These are phyloP conservation scores for Oryzias dopingdopingensis DNA, from an alignment of 2,797 vertebrate species.

Conservation along the genomic window DNA sequence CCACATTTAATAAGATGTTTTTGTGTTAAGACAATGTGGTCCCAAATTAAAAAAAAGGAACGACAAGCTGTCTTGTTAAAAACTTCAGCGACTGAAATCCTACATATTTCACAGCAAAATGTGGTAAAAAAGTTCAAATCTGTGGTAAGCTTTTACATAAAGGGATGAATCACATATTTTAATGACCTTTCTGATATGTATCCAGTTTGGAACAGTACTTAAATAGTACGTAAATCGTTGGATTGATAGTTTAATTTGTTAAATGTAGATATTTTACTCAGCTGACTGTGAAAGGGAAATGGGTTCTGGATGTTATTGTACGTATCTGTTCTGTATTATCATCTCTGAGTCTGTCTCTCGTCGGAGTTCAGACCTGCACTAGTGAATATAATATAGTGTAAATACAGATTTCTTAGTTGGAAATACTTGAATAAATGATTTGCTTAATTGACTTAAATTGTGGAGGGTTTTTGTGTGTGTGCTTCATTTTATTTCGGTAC, in stretches of 20 bases:
- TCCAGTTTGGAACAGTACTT: constrained; percentile 45
- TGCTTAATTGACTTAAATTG: constrained; percentile 41
- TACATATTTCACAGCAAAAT: constrained; percentile 43
- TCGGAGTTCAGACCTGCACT: constrained; percentile 74
- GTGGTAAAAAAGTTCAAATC: constrained; percentile 18
- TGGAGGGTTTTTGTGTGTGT: constrained; percentile 5
- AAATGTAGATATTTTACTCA: constrained; percentile 44
- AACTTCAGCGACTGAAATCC: constrained; percentile 42
- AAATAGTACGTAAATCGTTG: constrained; percentile 52
- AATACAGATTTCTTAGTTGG: constrained; percentile 69
- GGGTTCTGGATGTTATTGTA: constrained; percentile 48
- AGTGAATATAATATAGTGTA: constrained; percentile 76
- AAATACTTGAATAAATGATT: constrained; percentile 82
- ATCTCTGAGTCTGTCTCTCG: constrained; percentile 62
- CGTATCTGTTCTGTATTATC: constrained; percentile 62
- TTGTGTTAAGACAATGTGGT: constrained; percentile 15
- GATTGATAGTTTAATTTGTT: constrained; percentile 46
- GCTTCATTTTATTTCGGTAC: background rate
- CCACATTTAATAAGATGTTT: constrained; percentile 16
- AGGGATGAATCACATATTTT: constrained; percentile 44
- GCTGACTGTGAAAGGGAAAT: constrained; percentile 32
- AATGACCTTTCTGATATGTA: constrained; percentile 53
- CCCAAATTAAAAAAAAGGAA: constrained; percentile 8
- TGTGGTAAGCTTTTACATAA: constrained; percentile 41
- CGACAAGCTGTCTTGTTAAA: constrained; percentile 23